Conservation (phyloP, 2,113 vertebrate genomes). For the Heterotilapia buettikoferi region DNA sequence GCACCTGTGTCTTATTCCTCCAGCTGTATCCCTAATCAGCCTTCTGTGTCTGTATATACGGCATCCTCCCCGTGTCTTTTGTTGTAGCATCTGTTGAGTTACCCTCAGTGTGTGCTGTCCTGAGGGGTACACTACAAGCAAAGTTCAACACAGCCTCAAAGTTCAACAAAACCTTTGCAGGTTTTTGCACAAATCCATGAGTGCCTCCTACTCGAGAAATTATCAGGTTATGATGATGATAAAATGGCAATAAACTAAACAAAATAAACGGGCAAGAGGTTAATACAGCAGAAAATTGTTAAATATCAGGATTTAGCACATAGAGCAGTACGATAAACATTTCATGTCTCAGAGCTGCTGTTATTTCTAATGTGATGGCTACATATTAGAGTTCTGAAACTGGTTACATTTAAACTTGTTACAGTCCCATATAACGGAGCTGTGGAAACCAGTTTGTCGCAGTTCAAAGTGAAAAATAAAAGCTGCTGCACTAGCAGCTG, state of each 20-base stretch:
- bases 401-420: not conserved
- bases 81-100: not conserved
- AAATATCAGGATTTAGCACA: not conserved
- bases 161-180: not conserved
- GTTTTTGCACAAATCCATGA: not conserved
- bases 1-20: not conserved
- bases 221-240: not conserved
- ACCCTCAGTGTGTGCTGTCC: not conserved
- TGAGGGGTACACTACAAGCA: not conserved
- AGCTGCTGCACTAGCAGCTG: not conserved
- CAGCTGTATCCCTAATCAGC: not conserved
- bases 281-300: not conserved
- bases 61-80: not conserved
- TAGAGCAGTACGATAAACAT: not conserved
- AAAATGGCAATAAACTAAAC: not conserved
- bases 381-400: not conserved
- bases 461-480: not conserved
- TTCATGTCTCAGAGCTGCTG: not conserved
- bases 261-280: not conserved
- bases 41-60: not conserved
- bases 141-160: not conserved
- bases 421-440: not conserved
- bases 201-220: not conserved
- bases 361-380: not conserved
- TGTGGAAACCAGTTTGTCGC: not conserved